Conservation (phyloP, 2,113 vertebrate genomes). For the Pluvianellus socialis region DNA sequence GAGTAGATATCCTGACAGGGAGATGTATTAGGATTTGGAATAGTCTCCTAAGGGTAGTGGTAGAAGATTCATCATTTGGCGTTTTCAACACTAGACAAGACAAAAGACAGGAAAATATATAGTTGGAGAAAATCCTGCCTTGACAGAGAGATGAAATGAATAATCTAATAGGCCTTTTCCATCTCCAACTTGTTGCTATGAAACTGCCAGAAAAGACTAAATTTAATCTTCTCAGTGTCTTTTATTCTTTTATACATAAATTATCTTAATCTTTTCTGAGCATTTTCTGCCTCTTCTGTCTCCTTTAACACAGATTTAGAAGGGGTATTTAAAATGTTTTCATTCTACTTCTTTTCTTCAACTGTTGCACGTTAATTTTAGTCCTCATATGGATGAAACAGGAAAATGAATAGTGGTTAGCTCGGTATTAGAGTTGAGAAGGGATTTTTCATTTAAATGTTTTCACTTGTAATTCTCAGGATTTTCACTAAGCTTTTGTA, state of each 20-base stretch:
- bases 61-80: slow-evolving; percentile 5
- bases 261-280: background rate
- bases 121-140: slow-evolving; percentile 13
- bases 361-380: background rate
- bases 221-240: slow-evolving; percentile 51
- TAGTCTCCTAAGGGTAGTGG: background rate
- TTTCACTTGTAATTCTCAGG: background rate
- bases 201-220: slow-evolving; percentile 32
- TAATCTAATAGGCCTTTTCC: slow-evolving; percentile 37
- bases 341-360: slow-evolving; percentile 9
- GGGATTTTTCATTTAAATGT: background rate
- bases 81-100: slow-evolving; percentile 1
- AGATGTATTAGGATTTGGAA: slow-evolving; percentile 17
- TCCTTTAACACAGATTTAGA: slow-evolving; percentile 21
- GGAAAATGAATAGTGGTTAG: background rate
- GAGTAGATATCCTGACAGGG: background rate
- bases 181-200: slow-evolving; percentile 47
- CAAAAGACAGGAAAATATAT: background rate
- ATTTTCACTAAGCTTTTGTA: background rate
- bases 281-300: background rate
- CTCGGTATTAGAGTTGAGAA: background rate
- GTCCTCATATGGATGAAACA: background rate
- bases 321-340: slow-evolving; percentile 4
- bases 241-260: slow-evolving; percentile 31
- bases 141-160: slow-evolving; percentile 37